Base-by-base conservation (phyloP, 2,113 vertebrate genomes). In the Xyrauchen texanus region DNA sequence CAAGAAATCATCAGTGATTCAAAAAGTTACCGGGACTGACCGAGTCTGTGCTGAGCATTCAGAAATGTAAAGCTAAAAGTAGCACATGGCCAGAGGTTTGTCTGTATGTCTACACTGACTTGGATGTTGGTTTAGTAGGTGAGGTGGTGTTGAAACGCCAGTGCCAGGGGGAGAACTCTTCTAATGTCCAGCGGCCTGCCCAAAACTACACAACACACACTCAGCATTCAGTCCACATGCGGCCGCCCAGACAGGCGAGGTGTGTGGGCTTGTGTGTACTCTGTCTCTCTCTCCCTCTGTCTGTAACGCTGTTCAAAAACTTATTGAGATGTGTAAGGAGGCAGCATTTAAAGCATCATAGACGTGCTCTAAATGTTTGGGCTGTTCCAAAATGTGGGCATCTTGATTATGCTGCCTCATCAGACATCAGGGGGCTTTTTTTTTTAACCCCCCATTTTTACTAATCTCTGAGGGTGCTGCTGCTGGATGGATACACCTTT, bases 201-300 rank as follows among this genome's bases (percentile, higher is more conserved):
- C 91, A 91, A 61, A 91, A 92, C 91, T 91, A 91, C 88, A 83
- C 91, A 88, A 74, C 90, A 85, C 87, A 78, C 89, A 91, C 90
- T 82, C 76, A 92, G 88, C 90, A 85, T 90, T 84, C 86, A 81
- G 87, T 90, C 88, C 82, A 85, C 86, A 83, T 82, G 82, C 86
- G 82, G 88, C 91, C 91, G 90, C 91, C 91, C 92, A 91, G 84
- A 84, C 74, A 63, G 89, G 83, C 90, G 87, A 90, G 88, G 88
- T 92, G 92, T 93, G 92, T 92, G 92, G 92, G 86, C 91, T 83
- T 46, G 61, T 47, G 49, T 52, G 61, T 65, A 15, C 46, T n/a
- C 21, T 34, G 21, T 34, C 21, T 34, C 21, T 34, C 45, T 42
- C 64, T 58, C 63, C 45, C 51, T 66, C 42, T 51, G 12, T 42